These are phyloP conservation scores for Zosterops lateralis DNA, from an alignment of 2,113 vertebrate genomes.

Conservation along the genomic window DNA sequence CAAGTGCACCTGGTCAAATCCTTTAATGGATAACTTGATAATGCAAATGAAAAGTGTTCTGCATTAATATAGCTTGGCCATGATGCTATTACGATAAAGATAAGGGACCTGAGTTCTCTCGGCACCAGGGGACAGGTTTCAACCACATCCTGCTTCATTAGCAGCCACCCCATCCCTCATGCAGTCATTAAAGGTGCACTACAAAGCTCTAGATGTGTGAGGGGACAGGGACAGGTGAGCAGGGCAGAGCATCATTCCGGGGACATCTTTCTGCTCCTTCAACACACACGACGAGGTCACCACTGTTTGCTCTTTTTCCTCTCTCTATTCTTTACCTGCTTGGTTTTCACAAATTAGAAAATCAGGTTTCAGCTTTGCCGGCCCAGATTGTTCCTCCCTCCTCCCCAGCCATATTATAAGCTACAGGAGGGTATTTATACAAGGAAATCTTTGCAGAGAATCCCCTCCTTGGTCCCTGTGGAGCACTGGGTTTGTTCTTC, in stretches of 20 bases:
- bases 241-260: neutral
- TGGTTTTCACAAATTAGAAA: neutral
- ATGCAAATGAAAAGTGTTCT: neutral
- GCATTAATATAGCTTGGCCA: neutral
- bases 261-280: neutral
- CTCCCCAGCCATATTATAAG: slow-evolving; percentile 7
- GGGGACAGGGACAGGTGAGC: neutral
- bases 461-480: neutral
- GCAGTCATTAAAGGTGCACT: neutral
- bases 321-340: neutral
- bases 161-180: neutral
- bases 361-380: neutral
- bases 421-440: neutral
- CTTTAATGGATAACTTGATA: neutral
- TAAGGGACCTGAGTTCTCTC: neutral
- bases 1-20: neutral
- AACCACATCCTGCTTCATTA: neutral
- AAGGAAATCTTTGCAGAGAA: neutral
- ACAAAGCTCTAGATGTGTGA: neutral
- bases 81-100: neutral
- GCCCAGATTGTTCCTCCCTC: neutral
- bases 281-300: accelerated
- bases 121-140: neutral
- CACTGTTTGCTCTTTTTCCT: neutral
- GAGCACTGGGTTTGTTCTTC: neutral